Percentiles rank a stretch among this genome's conserved stretches.
Conservation (phyloP, 2,888 invertebrate species). For the Clostera curtula region DNA sequence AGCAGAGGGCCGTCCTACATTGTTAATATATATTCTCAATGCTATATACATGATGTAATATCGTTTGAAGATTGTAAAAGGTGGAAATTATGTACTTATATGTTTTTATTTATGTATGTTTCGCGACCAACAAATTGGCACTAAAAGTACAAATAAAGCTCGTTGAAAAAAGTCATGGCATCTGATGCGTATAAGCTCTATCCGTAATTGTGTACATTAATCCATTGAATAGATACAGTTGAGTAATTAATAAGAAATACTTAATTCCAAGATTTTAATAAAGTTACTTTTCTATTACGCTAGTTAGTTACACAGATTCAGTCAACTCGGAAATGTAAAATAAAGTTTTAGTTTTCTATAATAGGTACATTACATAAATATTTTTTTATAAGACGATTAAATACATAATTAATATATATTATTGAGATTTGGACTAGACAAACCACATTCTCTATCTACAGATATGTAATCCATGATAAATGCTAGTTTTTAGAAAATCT, state of each 20-base stretch:
- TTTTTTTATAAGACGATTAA: constrained; percentile 60
- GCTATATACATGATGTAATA: too few relatives aligned
- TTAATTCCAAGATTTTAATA: constrained; percentile 19
- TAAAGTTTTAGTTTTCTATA: constrained; percentile 33
- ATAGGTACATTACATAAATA: constrained; percentile 47
- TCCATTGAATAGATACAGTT: constrained; percentile 40
- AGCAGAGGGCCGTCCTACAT: too few relatives aligned
- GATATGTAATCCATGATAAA: constrained; percentile 75
- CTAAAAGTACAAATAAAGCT: too few relatives aligned
- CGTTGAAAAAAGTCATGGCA: too few relatives aligned
- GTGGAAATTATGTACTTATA: too few relatives aligned
- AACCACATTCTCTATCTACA: constrained; percentile 73
- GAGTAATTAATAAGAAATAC: constrained; percentile 18
- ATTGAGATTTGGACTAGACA: constrained; percentile 73
- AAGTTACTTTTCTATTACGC: constrained; percentile 38
- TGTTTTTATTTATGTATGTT: too few relatives aligned
- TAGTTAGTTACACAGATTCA: constrained; percentile 59
- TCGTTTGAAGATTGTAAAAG: too few relatives aligned
- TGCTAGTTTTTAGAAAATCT: constrained; percentile 68
- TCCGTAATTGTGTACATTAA: constrained; percentile 26
- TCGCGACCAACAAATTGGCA: too few relatives aligned
- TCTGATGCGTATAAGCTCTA: too few relatives aligned
- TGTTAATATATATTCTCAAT: too few relatives aligned
- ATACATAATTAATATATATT: constrained; percentile 56
- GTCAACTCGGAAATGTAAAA: constrained; percentile 60